Conservation (phyloP, 1,140 invertebrate genomes). For the Drosophila ficusphila region DNA sequence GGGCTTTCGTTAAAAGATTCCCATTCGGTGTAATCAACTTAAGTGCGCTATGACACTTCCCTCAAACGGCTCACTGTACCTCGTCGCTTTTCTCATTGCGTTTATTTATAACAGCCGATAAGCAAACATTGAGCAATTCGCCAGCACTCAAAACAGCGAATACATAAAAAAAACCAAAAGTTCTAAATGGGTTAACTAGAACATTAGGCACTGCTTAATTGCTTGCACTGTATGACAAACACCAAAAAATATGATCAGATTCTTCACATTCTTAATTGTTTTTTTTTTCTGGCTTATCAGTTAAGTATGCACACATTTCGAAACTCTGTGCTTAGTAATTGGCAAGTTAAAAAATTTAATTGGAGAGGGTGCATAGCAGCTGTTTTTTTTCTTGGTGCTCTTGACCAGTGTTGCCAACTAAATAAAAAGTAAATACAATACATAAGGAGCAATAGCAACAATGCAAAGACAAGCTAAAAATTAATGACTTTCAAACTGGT, state of each 20-base stretch:
- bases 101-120: constrained; percentile 45
- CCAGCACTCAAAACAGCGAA: constrained; percentile 21
- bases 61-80: constrained; percentile 17
- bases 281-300: constrained; percentile 57
- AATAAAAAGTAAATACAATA: constrained; percentile 48
- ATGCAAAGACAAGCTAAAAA: constrained; percentile 62
- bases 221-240: constrained; percentile 43
- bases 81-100: constrained; percentile 13
- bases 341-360: constrained; percentile 4
- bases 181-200: constrained; percentile 44
- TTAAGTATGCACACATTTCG: constrained; percentile 13
- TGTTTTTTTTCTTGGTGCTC: constrained; percentile 41
- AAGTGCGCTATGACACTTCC: constrained; percentile 1
- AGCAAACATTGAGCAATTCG: constrained; percentile 31
- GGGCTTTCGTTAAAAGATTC: not conserved
- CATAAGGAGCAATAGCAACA: constrained; percentile 53
- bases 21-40: constrained; percentile 5
- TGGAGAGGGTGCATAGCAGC: constrained; percentile 24
- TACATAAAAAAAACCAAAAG: constrained; percentile 18
- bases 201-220: constrained; percentile 61
- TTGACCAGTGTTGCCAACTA: constrained; percentile 58
- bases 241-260: constrained; percentile 23
- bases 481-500: constrained; percentile 76
- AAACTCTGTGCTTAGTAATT: constrained; percentile 55
- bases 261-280: constrained; percentile 17